Percentiles rank a stretch among this genome's conserved stretches.
These are phyloP conservation scores for Silurus lanzhouensis DNA, from an alignment of 2,797 vertebrate genomes.

Conservation along the genomic window DNA sequence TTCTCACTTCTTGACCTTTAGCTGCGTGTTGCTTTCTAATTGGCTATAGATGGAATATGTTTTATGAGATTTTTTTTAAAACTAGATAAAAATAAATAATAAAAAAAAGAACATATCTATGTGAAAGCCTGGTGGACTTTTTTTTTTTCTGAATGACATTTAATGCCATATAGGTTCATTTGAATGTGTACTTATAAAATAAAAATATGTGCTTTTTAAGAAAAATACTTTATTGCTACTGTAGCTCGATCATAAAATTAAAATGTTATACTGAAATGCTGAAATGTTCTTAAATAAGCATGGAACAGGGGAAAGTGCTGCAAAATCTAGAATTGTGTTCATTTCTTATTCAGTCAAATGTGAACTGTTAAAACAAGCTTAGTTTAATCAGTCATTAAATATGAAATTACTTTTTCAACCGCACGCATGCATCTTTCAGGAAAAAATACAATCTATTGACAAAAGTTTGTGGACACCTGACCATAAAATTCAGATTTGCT, in stretches of 20 bases:
- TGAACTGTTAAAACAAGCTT: not conserved
- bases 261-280: not conserved
- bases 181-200: conserved; percentile 7
- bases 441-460: not conserved
- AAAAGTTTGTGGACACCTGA: too few species aligned
- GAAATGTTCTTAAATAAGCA: not conserved
- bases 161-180: not conserved
- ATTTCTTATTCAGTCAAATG: not conserved
- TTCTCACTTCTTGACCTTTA: conserved; percentile 1
- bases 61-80: not conserved
- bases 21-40: not conserved
- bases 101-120: not conserved
- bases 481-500: too few species aligned
- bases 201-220: not conserved
- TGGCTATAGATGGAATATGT: not conserved
- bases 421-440: not conserved
- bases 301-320: not conserved
- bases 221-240: too few species aligned
- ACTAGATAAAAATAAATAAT: not conserved
- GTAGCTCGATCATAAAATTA: too few species aligned
- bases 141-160: conserved; percentile 3
- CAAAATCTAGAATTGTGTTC: not conserved
- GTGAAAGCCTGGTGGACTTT: not conserved
- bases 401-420: not conserved
- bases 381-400: not conserved